A percentile compares a stretch with the other conserved stretches of the same genome.
These are phyloP conservation scores for Ruditapes philippinarum DNA, from an alignment of 1,140 invertebrate species.

Conservation along the genomic window DNA sequence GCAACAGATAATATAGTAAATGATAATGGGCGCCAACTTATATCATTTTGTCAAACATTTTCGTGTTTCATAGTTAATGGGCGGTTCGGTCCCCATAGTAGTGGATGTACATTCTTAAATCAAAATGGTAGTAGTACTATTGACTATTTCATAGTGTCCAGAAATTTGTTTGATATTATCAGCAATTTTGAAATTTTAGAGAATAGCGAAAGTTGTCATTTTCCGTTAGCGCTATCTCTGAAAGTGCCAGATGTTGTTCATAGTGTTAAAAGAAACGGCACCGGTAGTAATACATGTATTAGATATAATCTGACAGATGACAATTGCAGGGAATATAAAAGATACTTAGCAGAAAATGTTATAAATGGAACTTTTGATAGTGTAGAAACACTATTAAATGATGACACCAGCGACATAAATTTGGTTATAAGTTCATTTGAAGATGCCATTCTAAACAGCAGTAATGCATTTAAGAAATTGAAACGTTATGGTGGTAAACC, in stretches of 20 bases:
- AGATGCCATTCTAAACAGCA: not conserved
- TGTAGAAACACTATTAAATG: not conserved
- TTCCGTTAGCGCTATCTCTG: not conserved
- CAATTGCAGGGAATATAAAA: not conserved
- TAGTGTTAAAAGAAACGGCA: not conserved
- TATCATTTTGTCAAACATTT: slow-evolving; percentile 5
- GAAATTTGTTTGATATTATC: not conserved
- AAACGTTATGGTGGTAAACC: not conserved
- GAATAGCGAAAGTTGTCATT: not conserved
- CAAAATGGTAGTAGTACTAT: slow-evolving; percentile 11
- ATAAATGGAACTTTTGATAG: not conserved
- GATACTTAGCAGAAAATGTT: not conserved
- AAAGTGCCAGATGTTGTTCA: not conserved
- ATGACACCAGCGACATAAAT: not conserved
- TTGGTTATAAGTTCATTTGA: not conserved
- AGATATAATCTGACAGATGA: not conserved
- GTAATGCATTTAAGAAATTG: not conserved
- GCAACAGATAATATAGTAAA: not conserved
- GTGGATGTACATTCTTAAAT: not conserved
- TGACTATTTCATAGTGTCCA: slow-evolving; percentile 14
- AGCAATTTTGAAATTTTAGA: not conserved
- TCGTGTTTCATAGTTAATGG: not conserved
- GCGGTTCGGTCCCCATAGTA: not conserved
- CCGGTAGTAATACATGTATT: not conserved
- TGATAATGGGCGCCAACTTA: not conserved